Base-by-base conservation (phyloP, 2,888 invertebrate genomes). In the Drosophila bunnanda region DNA sequence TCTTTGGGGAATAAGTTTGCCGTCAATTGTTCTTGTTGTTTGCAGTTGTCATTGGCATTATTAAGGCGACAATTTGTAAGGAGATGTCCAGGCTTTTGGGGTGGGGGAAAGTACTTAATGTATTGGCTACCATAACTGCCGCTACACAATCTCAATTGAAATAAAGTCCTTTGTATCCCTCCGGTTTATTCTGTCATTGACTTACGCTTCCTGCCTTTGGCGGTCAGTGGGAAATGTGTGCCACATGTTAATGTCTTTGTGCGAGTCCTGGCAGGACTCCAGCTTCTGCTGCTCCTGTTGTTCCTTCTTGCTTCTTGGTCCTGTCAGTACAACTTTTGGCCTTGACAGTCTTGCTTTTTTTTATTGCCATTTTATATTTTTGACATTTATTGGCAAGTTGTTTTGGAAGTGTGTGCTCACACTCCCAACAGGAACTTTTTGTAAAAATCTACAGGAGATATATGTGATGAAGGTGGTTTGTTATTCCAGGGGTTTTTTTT, bases 361-460 rank as follows among this genome's bases (percentile, higher is more conserved):
- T 80, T 85, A 82, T 82, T 71, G 80, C 56, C 46, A 62, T 71
- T 79, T 55, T 62, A 52, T 70, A 53, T 80, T 73, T 82, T 84
- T 79, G 82, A 82, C 87, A 84, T 87, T 87, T 82, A 84, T 80
- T 77, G 84, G 76, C 74, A 76, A 79, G 74, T 79, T 82, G 64
- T 71, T 73, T 67, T 80, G 75, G 65, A 77, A 82, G 76, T 77
- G 58, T 64, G 44, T 20, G 6, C 58, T 36, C 55, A 28, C 54
- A 13, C 64, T 8, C n/a, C 20, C 0, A 34, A 4, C 17, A 20
- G 10, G 48, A 55, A 48, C 6, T 25, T 44, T 17, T 25, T 3
- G 8, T 7, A 22, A 56, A 56, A 61, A 61, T 30, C n/a, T 28
- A 8, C 20, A 32, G 44, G 34, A 39, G 30, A 32, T 20, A 9